Evolutionary conservation across 2,113 vertebrate genomes (phyloP), one percentile per base, ranked within the genome.

Genomic region (Sprattus sprattus): DNA sequence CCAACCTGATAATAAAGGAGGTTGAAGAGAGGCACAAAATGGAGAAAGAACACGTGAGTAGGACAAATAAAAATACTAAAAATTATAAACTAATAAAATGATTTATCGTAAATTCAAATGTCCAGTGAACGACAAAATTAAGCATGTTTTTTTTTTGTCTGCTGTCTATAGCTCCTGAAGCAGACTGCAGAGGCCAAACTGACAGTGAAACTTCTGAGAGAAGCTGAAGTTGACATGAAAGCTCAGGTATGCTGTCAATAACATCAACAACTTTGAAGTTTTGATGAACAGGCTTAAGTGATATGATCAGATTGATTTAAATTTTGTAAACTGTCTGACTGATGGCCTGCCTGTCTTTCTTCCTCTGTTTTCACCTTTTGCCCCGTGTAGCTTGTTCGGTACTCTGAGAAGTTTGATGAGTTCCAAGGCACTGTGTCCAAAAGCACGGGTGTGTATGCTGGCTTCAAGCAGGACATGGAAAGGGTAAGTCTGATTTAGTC

Each of bases 381-480:
- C 18, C 45, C 45, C 85, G 89, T 91, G 39, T 93, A 99, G 98
- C 96, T 99, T 20, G 94, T 95, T 20, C 95, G 99, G 85, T 99
- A 99, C 92, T 96, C 98, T 15, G 96, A 97, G 93, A 97, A 99
- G 91, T 99, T 99, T 95, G 97, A 99, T 91, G 97, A 99, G 91
- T 98, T 99, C 93, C 97, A 98, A 94, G 97, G 95, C 87, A 97
- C 97, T 0, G 94, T 99, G 88, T 94, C 97, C 83, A 97, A 99
- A 94, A 99, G 98, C 92, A 99, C 97, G 89, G 97, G 96, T 83
- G 96, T 99, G 88, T 99, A 99, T 92, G 95, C 96, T 90, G 93
- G 94, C 81, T 99, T 99, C 95, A 99, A 98, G 93, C 97, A 98
- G 90, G 98, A 99, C 93, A 99, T 99, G 97, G 98, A 99, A 86